A percentile compares a stretch with the other conserved stretches of the same genome.
These are phyloP conservation scores for Xanthia togata DNA, from an alignment of 2,888 invertebrate genomes.

Conservation along the genomic window DNA sequence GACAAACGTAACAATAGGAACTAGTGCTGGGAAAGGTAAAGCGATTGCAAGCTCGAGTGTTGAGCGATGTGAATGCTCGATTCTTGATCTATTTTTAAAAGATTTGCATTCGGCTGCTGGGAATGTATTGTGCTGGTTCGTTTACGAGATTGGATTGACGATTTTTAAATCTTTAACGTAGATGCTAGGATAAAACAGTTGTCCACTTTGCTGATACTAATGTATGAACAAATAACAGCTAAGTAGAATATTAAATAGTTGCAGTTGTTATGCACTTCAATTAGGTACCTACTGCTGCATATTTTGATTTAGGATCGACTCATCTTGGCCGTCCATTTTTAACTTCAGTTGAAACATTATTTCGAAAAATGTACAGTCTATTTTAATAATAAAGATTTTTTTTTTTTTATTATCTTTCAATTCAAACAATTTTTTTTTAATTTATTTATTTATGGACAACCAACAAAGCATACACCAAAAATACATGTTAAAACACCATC, in stretches of 20 bases:
- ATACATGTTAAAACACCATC: too few relatives aligned
- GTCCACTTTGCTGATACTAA: not conserved
- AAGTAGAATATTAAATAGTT: not conserved
- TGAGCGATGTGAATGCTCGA: slow-evolving; percentile 52
- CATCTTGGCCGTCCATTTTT: not conserved
- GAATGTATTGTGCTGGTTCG: slow-evolving; percentile 25
- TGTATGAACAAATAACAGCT: not conserved
- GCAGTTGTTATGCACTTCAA: not conserved
- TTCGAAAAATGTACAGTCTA: not conserved
- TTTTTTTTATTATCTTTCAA: too few relatives aligned
- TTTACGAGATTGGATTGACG: slow-evolving; percentile 24
- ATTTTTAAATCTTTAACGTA: not conserved
- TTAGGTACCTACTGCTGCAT: not conserved
- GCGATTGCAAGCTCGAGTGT: slow-evolving; percentile 45
- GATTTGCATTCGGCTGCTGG: slow-evolving; percentile 38
- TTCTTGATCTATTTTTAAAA: slow-evolving; percentile 52
- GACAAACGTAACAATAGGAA: slow-evolving; percentile 64
- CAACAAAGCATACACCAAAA: too few relatives aligned
- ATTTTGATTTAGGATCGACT: not conserved
- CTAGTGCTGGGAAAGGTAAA: slow-evolving; percentile 58
- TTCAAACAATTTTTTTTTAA: too few relatives aligned
- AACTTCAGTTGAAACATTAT: not conserved
- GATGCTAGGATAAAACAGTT: not conserved
- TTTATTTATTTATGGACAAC: too few relatives aligned
- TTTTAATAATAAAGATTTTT: not conserved